Evolutionary conservation across 2,113 vertebrate genomes (phyloP), one percentile per base, ranked within the genome.

Genomic region (Mustelus asterias): DNA sequence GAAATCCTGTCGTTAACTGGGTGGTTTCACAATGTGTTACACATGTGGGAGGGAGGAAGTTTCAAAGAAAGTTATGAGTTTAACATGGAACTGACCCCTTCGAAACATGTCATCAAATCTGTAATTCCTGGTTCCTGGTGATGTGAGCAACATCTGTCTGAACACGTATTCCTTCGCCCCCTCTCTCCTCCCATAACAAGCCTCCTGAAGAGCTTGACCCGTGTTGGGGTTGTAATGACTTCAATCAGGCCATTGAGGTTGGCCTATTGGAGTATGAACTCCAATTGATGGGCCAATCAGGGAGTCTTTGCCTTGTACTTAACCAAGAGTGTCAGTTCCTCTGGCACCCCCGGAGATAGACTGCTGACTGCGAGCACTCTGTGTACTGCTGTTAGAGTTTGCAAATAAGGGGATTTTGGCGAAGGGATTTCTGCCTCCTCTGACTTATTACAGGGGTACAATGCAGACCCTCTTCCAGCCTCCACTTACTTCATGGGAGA

Each of bases 21-120:
- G 2, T 58, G 86, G 10, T 89, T 58, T 60, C 54, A 44, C 41
- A 48, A 86, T 48, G 37, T 86, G 83, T 22, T 44, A 44, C 22
- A 37, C 18, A 20, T 41, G 58, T 9, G 58, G 26, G 48, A n/a
- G 48, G 18, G 48, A 60, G 88, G 88, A 90, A 60, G 54, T 58
- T 33, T 90, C 88, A 90, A 90, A 60, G 54, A 90, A 60, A 33
- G 88, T 90, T 90, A 90, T 90, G 54, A 90, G 88, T 54, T 54
- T 63, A n/a, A 90, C 26, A 60, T 60, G 54, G 13, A 90, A 89
- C 26, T 58, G 48, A 89, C 44, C 26, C 54, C 88, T 29, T 60
- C 54, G 2, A 54, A 54, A 88, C 85, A 54, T 48, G 44, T 86
- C 85, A 90, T 26, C 60, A 90, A 29, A n/a, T 60, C 48, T 60